Base-by-base conservation (phyloP, 2,888 invertebrate species). In the Dasypogon diadema region DNA sequence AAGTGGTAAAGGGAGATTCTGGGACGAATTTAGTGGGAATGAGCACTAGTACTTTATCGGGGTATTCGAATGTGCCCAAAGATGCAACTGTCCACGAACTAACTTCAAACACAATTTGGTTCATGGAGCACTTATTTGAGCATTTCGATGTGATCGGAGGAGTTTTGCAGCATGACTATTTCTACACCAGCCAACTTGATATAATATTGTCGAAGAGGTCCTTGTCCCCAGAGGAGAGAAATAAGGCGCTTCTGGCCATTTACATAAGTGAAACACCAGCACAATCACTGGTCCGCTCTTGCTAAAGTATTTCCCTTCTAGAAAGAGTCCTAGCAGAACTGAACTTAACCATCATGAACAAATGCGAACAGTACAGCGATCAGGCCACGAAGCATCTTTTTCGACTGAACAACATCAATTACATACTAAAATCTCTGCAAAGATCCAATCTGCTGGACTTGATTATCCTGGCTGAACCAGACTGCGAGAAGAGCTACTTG, bases 81-180 rank as follows among this genome's bases (percentile, higher is more conserved):
- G 99, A 99, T 88, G 99, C 99, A 77, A 99, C 99, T 0, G 99
- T 99, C 34, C 98, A 98, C 84, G 97, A 99, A 87, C 88, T 97
- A 77, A 97, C 98, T 0, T 96, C 95, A 78, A 97, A 98, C 82
- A 96, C 97, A 55, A 90, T 98, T 80, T 94, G 97, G 82, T 95
- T 98, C 86, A 88, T 96, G 80, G 96, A 96, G 84, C 94, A 96
- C 83, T 87, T 98, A 68, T 89, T 92, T 16, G 92, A 92, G 76
- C 94, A 94, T 82, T 89, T 90, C 46, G 92, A 92, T 81, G 93
- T 93, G 0, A 92, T 95, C 42, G 87, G 87, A 0, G 88, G 89
- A 10, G 91, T 93, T 77, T 83, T 93, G 56, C 88, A 87, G 2
- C 89, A 89, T 79, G 92, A 92, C 81, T 85, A 87, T 0, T 85